These are phyloP conservation scores for Habroteleia sp. DNA, from an alignment of 2,888 invertebrate species.

Conservation along the genomic window DNA sequence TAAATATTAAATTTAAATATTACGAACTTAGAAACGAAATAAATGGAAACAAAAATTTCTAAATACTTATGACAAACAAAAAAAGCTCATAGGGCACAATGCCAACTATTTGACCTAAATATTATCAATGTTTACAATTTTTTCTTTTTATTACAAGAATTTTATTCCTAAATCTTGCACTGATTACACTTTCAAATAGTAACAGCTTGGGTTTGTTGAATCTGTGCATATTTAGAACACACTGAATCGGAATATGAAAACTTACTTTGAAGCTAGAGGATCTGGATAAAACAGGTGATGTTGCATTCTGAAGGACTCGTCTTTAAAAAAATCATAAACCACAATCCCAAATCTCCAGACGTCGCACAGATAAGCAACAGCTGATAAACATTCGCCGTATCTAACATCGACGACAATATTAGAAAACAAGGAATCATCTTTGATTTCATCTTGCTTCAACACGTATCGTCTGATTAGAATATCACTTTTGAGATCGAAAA, in stretches of 20 bases:
- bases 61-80: no score
- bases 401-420: conserved; percentile 86
- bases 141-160: no score
- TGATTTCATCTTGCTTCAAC: conserved; percentile 85
- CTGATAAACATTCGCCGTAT: conserved; percentile 84
- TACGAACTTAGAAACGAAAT: no score
- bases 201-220: no score
- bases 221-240: no score
- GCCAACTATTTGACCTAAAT: no score
- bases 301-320: conserved; percentile 85
- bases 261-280: conserved; percentile 84
- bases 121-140: no score
- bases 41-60: no score
- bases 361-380: conserved; percentile 86
- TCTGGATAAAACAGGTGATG: conserved; percentile 88
- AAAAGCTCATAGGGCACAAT: no score
- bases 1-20: no score
- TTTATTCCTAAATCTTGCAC: no score
- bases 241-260: neutral
- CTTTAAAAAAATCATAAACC: conserved; percentile 84
- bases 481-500: conserved; percentile 87
- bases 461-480: conserved; percentile 84
- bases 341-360: conserved; percentile 86
- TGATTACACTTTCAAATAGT: no score
- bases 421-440: conserved; percentile 86